Percentiles rank a stretch among this genome's conserved stretches.
Conservation (phyloP, 2,113 vertebrate species). For the Thamnophis sirtalis region DNA sequence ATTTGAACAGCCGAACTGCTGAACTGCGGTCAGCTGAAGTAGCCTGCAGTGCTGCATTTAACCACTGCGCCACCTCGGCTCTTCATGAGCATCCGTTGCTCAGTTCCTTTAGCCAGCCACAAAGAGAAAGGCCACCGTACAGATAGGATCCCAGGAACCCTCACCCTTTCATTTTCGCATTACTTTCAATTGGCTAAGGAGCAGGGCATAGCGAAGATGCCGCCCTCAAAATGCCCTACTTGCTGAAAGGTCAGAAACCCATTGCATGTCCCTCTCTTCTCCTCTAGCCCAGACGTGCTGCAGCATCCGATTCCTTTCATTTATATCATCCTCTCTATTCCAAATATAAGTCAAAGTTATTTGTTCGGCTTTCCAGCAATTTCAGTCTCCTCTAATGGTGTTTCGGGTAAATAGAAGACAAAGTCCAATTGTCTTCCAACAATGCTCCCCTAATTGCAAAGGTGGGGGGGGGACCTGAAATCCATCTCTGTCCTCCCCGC, state of each 20-base stretch:
- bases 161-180: neutral
- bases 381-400: neutral
- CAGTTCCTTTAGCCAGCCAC: neutral
- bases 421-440: constrained; percentile 13
- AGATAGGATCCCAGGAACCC: neutral
- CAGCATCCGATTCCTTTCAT: constrained; percentile 15
- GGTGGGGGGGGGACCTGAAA: constrained; percentile 4
- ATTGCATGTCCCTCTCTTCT: neutral
- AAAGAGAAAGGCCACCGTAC: neutral
- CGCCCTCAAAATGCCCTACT: neutral
- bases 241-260: neutral
- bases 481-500: neutral
- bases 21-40: too few species aligned
- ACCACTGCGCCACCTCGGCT: too few species aligned
- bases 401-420: constrained; percentile 5
- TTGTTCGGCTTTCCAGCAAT: constrained; percentile 22
- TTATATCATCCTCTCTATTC: neutral
- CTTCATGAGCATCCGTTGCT: too few species aligned
- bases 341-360: neutral
- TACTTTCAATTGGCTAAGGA: neutral
- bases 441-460: constrained; percentile 8
- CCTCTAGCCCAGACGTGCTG: neutral
- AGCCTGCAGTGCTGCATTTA: too few species aligned
- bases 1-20: too few species aligned
- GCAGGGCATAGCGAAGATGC: neutral